Percentiles rank a stretch among this genome's conserved stretches.
phyloP scores from a whole-genome alignment of 1,140 invertebrate species.

The Branchinecta lynchi region DNA sequence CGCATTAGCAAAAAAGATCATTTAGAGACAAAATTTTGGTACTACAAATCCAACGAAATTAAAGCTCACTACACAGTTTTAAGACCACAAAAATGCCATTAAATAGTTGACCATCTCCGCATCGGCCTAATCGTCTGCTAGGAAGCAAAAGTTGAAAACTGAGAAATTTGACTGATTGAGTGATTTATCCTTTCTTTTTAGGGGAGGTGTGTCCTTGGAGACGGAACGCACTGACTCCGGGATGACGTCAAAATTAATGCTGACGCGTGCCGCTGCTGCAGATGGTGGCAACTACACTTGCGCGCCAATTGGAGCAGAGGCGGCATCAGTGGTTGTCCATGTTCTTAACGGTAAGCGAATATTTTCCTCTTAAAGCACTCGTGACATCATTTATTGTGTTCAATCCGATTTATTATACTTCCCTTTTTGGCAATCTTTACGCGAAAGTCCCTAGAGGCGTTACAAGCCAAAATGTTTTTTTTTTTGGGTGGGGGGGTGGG shows the following conservation, averaged over 20 bases:
- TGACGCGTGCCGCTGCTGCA: conserved; percentile 62
- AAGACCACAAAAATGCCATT: conserved; percentile 23
- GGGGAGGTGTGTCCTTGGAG: conserved; percentile 66
- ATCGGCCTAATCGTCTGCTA: no score
- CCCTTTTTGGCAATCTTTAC: no score
- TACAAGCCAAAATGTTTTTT: no score
- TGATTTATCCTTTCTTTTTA: not conserved
- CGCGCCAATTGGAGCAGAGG: conserved; percentile 27
- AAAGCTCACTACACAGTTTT: no score
- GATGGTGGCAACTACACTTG: conserved; percentile 52
- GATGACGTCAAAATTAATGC: conserved; percentile 70
- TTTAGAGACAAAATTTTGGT: no score
- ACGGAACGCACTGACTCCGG: conserved; percentile 75
- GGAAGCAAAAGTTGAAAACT: conserved; percentile 23
- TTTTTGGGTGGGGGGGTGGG: no score
- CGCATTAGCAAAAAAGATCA: no score
- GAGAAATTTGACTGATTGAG: conserved; percentile 10
- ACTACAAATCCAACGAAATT: no score
- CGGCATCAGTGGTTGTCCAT: conserved; percentile 29
- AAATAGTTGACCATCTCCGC: no score
- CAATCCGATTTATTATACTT: no score
- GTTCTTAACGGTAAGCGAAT: conserved; percentile 27
- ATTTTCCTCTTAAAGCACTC: not conserved
- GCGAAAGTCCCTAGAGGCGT: no score
- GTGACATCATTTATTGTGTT: no score